These are phyloP conservation scores for Cyprinus carpio DNA, from an alignment of 2,113 vertebrate species.

Conservation along the genomic window DNA sequence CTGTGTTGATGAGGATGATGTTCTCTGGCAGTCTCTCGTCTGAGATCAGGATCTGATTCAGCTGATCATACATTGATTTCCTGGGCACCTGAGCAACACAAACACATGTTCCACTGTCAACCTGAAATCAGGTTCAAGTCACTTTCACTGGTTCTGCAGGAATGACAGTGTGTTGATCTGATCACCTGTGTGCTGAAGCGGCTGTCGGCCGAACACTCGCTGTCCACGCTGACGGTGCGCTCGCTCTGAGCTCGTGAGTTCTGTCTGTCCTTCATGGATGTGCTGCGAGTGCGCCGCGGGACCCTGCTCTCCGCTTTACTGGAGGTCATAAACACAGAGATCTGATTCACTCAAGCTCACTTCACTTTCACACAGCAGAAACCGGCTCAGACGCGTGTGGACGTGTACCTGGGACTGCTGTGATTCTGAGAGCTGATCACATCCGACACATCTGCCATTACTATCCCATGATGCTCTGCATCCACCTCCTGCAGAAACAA, in stretches of 20 bases:
- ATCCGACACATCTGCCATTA: slow-evolving; percentile 67
- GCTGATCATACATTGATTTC: slow-evolving; percentile 81
- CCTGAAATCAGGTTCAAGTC: too few species aligned
- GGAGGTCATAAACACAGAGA: slow-evolving; percentile 9
- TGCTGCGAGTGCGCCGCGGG: slow-evolving; percentile 73
- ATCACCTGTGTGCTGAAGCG: slow-evolving; percentile 70
- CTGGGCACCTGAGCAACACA: slow-evolving; percentile 71
- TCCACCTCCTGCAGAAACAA: slow-evolving; percentile 66
- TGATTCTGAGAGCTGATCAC: slow-evolving; percentile 72
- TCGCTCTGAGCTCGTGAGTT: slow-evolving; percentile 76
- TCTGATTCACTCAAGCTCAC: neutral
- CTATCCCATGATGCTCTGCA: slow-evolving; percentile 62
- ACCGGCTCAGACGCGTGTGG: neutral
- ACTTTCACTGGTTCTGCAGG: too few species aligned
- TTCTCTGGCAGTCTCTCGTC: slow-evolving; percentile 78
- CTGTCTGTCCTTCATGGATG: slow-evolving; percentile 80
- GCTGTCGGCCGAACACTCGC: slow-evolving; percentile 72
- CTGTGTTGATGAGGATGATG: slow-evolving; percentile 79
- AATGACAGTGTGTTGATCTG: neutral
- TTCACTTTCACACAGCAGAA: slow-evolving; percentile 1
- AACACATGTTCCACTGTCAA: neutral
- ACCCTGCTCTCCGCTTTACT: slow-evolving; percentile 75
- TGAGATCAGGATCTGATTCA: slow-evolving; percentile 81
- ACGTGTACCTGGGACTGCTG: slow-evolving; percentile 74
- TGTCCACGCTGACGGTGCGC: slow-evolving; percentile 77